Conservation (phyloP, 1,140 invertebrate genomes). For the Plectus sambesii region DNA sequence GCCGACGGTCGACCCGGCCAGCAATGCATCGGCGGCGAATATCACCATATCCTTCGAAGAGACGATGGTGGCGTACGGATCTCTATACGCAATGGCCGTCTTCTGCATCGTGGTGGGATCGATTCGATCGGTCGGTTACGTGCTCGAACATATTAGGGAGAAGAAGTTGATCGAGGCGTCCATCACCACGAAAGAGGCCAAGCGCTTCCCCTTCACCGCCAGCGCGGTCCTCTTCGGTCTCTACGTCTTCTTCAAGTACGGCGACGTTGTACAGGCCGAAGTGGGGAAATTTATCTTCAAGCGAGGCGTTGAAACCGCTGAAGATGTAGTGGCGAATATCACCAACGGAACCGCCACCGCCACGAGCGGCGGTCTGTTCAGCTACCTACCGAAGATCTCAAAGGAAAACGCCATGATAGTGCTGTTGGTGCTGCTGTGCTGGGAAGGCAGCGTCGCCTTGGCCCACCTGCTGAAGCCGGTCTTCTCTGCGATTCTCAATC, state of each 20-base stretch:
- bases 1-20: conserved; percentile 15
- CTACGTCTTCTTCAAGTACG: conserved; percentile 34
- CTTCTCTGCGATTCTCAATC: conserved; percentile 28
- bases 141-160: conserved; percentile 17
- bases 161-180: conserved; percentile 32
- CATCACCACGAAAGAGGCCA: conserved; percentile 25
- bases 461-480: conserved; percentile 38
- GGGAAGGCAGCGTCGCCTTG: conserved; percentile 37
- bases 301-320: too few relatives aligned
- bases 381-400: conserved; percentile 32
- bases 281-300: too few relatives aligned
- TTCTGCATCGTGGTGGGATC: conserved; percentile 34
- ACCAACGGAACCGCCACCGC: too few relatives aligned
- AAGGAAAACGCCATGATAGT: conserved; percentile 34
- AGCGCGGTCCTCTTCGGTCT: conserved; percentile 32
- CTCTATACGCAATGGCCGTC: conserved; percentile 33
- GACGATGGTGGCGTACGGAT: conserved; percentile 31
- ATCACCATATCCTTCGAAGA: neutral
- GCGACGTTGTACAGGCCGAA: too few relatives aligned
- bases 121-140: conserved; percentile 29
- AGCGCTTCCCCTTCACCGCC: conserved; percentile 29
- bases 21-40: conserved; percentile 2
- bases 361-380: too few relatives aligned
- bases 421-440: conserved; percentile 35
- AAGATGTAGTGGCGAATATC: too few relatives aligned